Base-by-base conservation (phyloP, 2,888 invertebrate genomes). In the Sminthurides aquaticus region DNA sequence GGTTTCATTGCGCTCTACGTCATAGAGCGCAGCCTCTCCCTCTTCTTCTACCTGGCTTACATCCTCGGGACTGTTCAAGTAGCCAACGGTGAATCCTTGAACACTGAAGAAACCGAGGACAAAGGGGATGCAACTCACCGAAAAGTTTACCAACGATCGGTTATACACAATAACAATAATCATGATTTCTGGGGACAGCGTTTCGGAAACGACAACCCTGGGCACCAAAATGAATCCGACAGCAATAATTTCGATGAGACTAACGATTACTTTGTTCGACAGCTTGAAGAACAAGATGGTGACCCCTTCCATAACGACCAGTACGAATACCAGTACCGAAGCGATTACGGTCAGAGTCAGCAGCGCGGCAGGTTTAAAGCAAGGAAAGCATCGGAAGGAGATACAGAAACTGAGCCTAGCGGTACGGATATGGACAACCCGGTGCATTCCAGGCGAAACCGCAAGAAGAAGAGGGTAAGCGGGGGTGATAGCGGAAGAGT, bases 1-100 rank as follows among this genome's bases (percentile, higher is more conserved):
- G 72, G 72, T n/a, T 69, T 72, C 25, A 60, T 66, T 1, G 67
- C 70, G 15, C 49, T 72, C 22, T 72, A 72, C 34, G 65, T 67
- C 15, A 57, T 65, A 27, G 70, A 72, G 22, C 67, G 72, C 20
- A 71, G 5, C 55, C 57, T 43, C 18, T 56, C 62, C 2, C 57
- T 62, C 1, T 28, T 62, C 2, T 62, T 62, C 62, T 62, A 62
- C 57, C 27, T 56, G 20, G 62, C 49, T 8, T 62, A 57, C 57
- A 62, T 62, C n/a, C 57, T 62, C 15, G 62, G 62, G 2, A 62
- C 62, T 26, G 5, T 62, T 15, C 62, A 62, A 29, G 56, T 62
- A 2, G 27, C 56, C 3, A 62, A 62, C 18, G 26, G 49, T 49
- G 43, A 56, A 29, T n/a, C 15, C 18, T 11, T 25, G 2, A 18